Base-by-base conservation (phyloP, 1,140 invertebrate genomes). In the Ruditapes philippinarum region DNA sequence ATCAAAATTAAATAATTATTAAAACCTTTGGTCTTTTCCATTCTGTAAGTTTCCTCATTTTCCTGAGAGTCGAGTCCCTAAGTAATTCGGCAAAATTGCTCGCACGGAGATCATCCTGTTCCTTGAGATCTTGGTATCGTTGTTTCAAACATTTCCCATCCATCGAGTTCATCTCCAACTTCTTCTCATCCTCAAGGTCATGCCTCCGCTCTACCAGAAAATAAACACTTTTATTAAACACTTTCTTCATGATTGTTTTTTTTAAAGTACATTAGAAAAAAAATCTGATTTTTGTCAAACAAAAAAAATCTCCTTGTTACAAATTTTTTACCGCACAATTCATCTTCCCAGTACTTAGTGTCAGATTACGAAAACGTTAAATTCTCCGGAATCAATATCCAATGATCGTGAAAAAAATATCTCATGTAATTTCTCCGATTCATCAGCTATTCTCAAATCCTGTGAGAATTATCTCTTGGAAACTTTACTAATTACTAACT, bases 21-120 rank as follows among this genome's bases (percentile, higher is more conserved):
- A 62, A 70, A 31, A 81, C 82, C 40, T 51, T 68, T 5, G 82
- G 82, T 33, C 49, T 14, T 33, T 38, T 84, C 82, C 82, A 84
- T 9, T 84, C 82, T 0, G 62, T 51, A 19, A 84, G 33, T 73
- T 57, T 73, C 12, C 49, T 2, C 82, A 84, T 84, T 38, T 73
- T 70, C 36, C 62, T 49, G 14, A 84, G 45, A 12, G 82, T 84
- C 0, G 82, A 81, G 51, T 62, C 12, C 45, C 82, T 70, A 25
- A 84, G 65, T 45, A 84, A 68, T 57, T 54, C 62, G 54, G 82
- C 82, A 33, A 84, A 74, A 17, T 74, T 49, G 42, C 45, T 73
- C 22, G 81, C 45, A 38, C 22, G 45, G 28, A 84, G 9, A 74
- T 84, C 82, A 2, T 84, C 65, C 3, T n/a, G 19, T 33, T 84